phyloP scores from a whole-genome alignment of 2,113 vertebrate species.

The Noturus placidus region DNA sequence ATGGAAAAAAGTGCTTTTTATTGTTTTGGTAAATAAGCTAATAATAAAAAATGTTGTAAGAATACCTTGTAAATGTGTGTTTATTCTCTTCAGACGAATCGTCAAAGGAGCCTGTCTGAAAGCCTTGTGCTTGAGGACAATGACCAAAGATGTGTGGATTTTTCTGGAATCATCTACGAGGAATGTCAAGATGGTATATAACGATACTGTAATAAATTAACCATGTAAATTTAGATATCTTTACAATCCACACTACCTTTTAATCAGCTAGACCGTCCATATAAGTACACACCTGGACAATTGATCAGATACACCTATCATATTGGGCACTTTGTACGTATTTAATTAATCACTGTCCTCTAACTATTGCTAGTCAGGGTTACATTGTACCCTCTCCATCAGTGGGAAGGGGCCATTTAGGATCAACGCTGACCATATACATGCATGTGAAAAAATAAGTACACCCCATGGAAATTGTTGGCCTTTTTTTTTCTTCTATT shows the following conservation, averaged over 20 bases:
- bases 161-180: constrained; percentile 54
- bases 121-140: constrained; percentile 65
- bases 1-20: not conserved
- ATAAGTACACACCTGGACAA: not conserved
- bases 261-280: not conserved
- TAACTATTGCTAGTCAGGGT: not conserved
- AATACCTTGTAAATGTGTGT: not conserved
- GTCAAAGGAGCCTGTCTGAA: constrained; percentile 68
- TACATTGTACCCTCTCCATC: not conserved
- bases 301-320: not conserved
- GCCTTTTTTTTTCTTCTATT: too few relatives aligned
- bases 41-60: not conserved
- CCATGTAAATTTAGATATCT: not conserved
- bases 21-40: not conserved
- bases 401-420: not conserved
- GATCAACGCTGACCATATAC: not conserved
- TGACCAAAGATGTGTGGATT: constrained; percentile 55
- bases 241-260: not conserved
- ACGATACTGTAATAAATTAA: not conserved
- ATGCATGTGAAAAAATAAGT: too few relatives aligned
- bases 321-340: not conserved
- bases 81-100: constrained; percentile 52
- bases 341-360: not conserved
- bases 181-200: constrained; percentile 63
- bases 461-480: too few relatives aligned